These are phyloP conservation scores for Ceratoteleas bidentatus DNA, from an alignment of 1,140 invertebrate species.

Conservation along the genomic window DNA sequence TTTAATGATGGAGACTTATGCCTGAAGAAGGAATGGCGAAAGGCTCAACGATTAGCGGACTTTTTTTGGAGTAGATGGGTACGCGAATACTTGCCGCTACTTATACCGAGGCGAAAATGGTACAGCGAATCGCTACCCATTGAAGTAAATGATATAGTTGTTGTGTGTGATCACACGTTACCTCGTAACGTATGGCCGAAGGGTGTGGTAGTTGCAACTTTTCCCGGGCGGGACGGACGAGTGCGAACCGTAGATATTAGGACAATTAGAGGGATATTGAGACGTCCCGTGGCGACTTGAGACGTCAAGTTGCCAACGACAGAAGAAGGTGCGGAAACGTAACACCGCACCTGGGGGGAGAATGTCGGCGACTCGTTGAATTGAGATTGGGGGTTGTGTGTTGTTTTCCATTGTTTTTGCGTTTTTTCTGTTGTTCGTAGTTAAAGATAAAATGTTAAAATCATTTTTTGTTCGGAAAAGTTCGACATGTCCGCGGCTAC, in stretches of 20 bases:
- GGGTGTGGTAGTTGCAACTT: neutral
- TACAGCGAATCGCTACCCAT: slow-evolving; percentile 5
- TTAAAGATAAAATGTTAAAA: too few species aligned
- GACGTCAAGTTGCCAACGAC: neutral
- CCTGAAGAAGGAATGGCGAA: slow-evolving; percentile 26
- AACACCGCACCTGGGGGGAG: neutral
- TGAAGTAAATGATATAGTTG: neutral
- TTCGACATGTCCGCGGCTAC: too few species aligned
- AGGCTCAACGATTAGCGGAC: slow-evolving; percentile 53
- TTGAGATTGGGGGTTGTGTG: too few species aligned
- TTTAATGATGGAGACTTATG: neutral
- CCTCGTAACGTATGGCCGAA: slow-evolving; percentile 12
- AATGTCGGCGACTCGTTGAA: neutral
- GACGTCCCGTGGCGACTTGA: neutral
- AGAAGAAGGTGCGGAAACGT: neutral
- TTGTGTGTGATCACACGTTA: neutral
- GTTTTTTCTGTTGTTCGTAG: neutral
- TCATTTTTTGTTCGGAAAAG: neutral
- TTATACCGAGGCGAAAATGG: slow-evolving; percentile 68
- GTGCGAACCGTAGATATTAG: neutral
- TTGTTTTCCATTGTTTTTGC: too few species aligned
- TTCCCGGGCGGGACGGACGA: slow-evolving; percentile 15
- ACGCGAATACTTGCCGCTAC: slow-evolving; percentile 60
- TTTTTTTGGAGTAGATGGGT: slow-evolving; percentile 68
- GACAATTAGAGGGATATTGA: neutral